phyloP scores from a whole-genome alignment of 2,888 invertebrate genomes.

The Tortrix viridana region DNA sequence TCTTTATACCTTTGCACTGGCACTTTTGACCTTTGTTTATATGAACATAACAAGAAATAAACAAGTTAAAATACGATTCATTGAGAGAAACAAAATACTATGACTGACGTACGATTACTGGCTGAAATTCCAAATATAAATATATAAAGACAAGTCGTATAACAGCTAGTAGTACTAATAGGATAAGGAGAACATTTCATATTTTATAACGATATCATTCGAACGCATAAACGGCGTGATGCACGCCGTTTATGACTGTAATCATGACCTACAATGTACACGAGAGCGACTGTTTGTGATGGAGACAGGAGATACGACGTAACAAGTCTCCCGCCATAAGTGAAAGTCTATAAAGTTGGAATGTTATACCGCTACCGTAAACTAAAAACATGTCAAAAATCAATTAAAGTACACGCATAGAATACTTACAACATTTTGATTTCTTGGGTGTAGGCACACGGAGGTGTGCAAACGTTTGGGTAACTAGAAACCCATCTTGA shows the following conservation, averaged over 20 bases:
- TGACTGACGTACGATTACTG: background rate
- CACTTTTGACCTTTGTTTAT: no score
- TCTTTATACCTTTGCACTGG: no score
- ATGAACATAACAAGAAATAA: background rate
- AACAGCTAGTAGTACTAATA: no score
- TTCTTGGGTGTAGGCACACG: conserved; percentile 87
- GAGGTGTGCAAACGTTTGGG: conserved; percentile 87
- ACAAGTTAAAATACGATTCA: background rate
- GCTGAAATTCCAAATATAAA: no score
- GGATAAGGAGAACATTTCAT: no score
- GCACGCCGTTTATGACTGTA: no score
- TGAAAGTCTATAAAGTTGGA: conserved; percentile 38
- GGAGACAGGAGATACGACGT: conserved; percentile 22
- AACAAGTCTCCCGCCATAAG: conserved; percentile 36
- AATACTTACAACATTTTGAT: conserved; percentile 88
- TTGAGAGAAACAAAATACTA: background rate
- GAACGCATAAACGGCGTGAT: no score
- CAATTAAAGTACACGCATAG: conserved; percentile 33
- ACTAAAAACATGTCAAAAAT: conserved; percentile 1
- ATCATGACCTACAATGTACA: conserved; percentile 7
- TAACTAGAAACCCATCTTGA: conserved; percentile 91
- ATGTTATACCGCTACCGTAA: conserved; percentile 32
- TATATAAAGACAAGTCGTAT: no score
- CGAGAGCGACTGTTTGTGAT: conserved; percentile 9
- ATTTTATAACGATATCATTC: no score